Conservation (phyloP, 1,140 invertebrate species). For the Papilio glaucus region DNA sequence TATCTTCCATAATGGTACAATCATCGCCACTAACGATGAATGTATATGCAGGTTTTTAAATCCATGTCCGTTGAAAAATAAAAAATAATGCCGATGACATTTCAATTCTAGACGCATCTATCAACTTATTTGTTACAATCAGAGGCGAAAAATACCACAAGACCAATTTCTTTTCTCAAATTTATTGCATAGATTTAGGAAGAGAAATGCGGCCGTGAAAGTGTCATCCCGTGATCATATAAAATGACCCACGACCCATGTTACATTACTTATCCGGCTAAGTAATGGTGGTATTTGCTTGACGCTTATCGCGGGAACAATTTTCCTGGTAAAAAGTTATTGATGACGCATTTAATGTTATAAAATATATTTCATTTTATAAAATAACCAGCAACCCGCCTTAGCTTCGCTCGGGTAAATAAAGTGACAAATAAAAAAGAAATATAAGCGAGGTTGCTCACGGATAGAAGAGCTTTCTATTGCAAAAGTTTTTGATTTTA, state of each 20-base stretch:
- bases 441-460: too few species aligned
- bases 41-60: too few species aligned
- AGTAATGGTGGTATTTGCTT: slow-evolving; percentile 17
- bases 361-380: too few species aligned
- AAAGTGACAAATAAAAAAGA: too few species aligned
- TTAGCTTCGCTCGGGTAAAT: too few species aligned
- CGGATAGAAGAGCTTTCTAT: too few species aligned
- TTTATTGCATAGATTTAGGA: slow-evolving; percentile 19
- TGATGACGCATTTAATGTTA: background rate
- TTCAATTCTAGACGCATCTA: background rate
- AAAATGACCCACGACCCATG: slow-evolving; percentile 1
- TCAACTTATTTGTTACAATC: background rate
- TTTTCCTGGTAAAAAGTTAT: slow-evolving; percentile 3
- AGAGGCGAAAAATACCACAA: background rate
- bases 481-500: too few species aligned
- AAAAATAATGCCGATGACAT: too few species aligned
- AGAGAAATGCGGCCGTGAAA: slow-evolving; percentile 20
- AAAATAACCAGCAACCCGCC: too few species aligned
- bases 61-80: too few species aligned
- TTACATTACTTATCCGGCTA: slow-evolving; percentile 13
- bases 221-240: slow-evolving; percentile 15
- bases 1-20: too few species aligned
- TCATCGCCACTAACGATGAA: too few species aligned
- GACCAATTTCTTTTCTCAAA: background rate
- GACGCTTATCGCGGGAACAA: background rate